These are phyloP conservation scores for Scelioninae gen. 1 DNA, from an alignment of 2,888 invertebrate genomes.

Conservation along the genomic window DNA sequence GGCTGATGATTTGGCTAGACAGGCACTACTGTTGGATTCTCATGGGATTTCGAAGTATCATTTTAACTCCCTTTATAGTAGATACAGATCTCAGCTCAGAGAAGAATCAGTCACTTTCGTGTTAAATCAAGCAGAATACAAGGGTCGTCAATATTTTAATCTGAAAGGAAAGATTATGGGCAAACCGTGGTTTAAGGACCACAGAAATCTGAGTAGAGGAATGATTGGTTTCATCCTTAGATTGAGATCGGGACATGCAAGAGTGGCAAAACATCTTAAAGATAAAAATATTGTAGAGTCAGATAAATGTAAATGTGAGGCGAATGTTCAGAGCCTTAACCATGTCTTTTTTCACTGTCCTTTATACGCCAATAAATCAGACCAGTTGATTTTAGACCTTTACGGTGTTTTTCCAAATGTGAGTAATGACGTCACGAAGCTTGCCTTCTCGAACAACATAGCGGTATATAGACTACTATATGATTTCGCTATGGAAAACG, in stretches of 20 bases:
- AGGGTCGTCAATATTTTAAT: slow-evolving; percentile 9
- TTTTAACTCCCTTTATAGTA: neutral
- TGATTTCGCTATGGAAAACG: no score
- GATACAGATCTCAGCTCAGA: neutral
- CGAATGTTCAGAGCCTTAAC: neutral
- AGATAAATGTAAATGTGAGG: neutral
- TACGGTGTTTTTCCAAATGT: no score
- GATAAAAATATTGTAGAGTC: slow-evolving; percentile 3
- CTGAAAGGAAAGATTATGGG: neutral
- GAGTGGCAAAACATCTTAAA: neutral
- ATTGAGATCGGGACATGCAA: slow-evolving; percentile 11
- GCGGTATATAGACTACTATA: no score
- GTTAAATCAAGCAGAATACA: neutral
- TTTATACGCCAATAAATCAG: no score
- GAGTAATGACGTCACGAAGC: no score
- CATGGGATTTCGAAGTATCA: neutral
- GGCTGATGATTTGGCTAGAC: neutral
- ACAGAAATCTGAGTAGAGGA: neutral
- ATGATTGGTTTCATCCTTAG: slow-evolving; percentile 6
- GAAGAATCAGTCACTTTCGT: neutral
- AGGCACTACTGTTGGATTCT: neutral
- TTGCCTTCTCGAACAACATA: no score
- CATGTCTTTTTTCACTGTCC: neutral
- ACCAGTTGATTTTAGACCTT: no score
- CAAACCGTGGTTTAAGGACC: slow-evolving; percentile 7